These are phyloP conservation scores for Pollimyrus isidori DNA, from an alignment of 2,113 vertebrate species.

Conservation along the genomic window DNA sequence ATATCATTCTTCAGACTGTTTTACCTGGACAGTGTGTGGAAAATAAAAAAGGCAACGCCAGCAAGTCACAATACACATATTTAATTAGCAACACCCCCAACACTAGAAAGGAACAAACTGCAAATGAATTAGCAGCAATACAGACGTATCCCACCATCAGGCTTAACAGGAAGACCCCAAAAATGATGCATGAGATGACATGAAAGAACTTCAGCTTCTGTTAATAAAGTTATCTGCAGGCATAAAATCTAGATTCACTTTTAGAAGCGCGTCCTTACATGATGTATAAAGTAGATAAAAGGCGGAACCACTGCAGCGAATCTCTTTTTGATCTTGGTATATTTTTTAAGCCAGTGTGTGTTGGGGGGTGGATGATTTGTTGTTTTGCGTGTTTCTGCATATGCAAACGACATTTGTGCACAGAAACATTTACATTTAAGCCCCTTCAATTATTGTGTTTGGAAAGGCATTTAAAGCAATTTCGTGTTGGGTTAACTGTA, in stretches of 20 bases:
- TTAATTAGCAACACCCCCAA: neutral
- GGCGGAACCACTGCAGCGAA: neutral
- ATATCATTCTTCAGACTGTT: conserved; percentile 3
- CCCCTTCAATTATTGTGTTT: neutral
- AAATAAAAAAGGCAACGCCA: neutral
- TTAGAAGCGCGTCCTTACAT: neutral
- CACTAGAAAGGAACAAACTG: neutral
- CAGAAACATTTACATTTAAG: neutral
- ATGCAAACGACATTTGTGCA: neutral
- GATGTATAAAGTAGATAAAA: neutral
- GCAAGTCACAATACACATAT: neutral
- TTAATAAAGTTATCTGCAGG: neutral
- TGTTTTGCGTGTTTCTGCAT: neutral
- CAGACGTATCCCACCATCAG: conserved; percentile 14
- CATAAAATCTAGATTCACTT: neutral
- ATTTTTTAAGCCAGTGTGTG: neutral
- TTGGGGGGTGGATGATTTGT: neutral
- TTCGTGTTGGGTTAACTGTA: neutral
- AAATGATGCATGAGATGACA: neutral
- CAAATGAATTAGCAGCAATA: conserved; percentile 32
- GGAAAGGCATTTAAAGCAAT: neutral
- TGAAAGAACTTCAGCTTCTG: neutral
- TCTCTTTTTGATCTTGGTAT: neutral
- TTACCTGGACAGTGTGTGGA: neutral
- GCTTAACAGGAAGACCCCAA: neutral